A percentile compares a stretch with the other conserved stretches of the same genome.
Evolutionary conservation across 2,888 invertebrate species (phyloP).

Genomic region (Cerastis rubricosa): DNA sequence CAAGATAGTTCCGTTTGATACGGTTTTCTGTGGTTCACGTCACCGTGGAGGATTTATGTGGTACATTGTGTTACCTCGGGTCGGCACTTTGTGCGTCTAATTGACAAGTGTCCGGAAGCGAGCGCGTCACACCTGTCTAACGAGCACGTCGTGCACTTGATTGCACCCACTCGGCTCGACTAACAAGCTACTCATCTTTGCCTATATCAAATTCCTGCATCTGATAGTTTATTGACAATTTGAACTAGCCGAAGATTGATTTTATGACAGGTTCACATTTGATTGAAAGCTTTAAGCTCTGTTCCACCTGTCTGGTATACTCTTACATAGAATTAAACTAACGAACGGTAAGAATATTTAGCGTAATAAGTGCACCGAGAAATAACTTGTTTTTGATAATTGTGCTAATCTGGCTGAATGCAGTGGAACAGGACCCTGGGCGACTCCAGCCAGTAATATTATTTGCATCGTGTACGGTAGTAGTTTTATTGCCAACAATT

Average conservation of each 20-base stretch:
- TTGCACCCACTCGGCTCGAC: conserved; percentile 57
- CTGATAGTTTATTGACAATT: conserved; percentile 48
- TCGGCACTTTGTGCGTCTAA: conserved; percentile 83
- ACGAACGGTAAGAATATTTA: conserved; percentile 23
- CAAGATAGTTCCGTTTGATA: conserved; percentile 64
- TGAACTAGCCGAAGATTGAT: conserved; percentile 28
- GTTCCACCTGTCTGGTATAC: conserved; percentile 4
- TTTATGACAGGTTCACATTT: background rate
- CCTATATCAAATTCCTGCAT: conserved; percentile 44
- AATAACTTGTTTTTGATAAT: conserved; percentile 77
- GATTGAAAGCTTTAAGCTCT: background rate
- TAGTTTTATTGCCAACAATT: conserved; percentile 85
- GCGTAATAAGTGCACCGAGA: conserved; percentile 38
- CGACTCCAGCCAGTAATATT: conserved; percentile 76
- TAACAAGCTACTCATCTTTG: conserved; percentile 63
- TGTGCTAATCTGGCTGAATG: conserved; percentile 73
- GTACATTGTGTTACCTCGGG: conserved; percentile 75
- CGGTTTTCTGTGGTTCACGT: conserved; percentile 72
- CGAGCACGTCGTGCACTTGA: conserved; percentile 70
- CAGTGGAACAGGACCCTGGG: conserved; percentile 72
- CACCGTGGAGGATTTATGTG: conserved; percentile 79
- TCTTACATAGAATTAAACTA: conserved; percentile 4
- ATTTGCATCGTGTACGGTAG: conserved; percentile 82
- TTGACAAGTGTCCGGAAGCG: conserved; percentile 84
- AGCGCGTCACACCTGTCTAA: conserved; percentile 77